phyloP scores from a whole-genome alignment of 2,888 invertebrate genomes.

The Bellardia pandia region DNA sequence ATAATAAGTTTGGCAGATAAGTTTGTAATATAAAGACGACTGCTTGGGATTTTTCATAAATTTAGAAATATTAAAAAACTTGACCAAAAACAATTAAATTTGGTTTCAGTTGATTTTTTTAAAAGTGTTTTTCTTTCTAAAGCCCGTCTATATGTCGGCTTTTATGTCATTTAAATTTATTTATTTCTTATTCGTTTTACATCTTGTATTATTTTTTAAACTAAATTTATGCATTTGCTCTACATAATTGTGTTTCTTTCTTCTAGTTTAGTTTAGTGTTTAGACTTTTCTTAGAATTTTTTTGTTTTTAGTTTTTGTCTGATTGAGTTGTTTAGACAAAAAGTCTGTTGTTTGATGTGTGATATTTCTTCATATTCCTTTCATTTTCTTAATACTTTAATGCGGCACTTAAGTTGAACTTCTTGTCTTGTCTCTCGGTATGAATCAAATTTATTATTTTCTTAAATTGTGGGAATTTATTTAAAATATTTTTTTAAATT shows the following conservation, averaged over 20 bases:
- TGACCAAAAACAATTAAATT: no score
- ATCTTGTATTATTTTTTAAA: conserved; percentile 31
- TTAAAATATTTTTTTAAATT: conserved; percentile 16
- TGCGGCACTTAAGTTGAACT: conserved; percentile 40
- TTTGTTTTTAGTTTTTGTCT: neutral
- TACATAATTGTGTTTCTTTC: conserved; percentile 31
- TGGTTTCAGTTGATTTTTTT: no score
- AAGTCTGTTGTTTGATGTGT: conserved; percentile 44
- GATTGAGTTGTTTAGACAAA: conserved; percentile 50
- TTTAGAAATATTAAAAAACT: no score
- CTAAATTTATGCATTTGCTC: conserved; percentile 66
- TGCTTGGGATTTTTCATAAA: no score
- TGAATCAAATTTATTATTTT: conserved; percentile 58
- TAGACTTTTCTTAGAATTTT: neutral
- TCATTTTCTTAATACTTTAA: conserved; percentile 38
- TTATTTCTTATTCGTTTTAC: conserved; percentile 5
- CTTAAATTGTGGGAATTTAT: conserved; percentile 40
- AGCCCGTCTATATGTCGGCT: neutral
- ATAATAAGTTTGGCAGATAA: neutral
- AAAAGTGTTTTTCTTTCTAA: no score
- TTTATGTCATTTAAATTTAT: neutral
- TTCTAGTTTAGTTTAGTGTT: conserved; percentile 42
- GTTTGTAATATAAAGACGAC: no score
- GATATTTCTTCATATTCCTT: neutral
- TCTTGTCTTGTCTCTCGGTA: conserved; percentile 21